phyloP scores from a whole-genome alignment of 2,113 vertebrate species.

The Cavia aperea region DNA sequence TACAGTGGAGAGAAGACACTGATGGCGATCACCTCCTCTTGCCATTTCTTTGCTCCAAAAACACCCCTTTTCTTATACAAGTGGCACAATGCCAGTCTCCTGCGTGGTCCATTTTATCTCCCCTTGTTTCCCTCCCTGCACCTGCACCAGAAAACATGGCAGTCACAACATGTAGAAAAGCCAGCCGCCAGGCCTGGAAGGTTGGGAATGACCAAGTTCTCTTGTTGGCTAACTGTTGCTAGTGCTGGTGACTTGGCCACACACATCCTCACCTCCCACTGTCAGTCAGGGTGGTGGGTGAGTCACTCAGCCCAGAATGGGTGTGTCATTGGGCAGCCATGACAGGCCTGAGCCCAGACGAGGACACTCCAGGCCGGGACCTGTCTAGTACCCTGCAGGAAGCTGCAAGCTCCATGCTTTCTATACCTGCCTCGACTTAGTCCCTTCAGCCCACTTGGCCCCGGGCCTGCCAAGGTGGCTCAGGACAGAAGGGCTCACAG shows the following conservation, averaged over 20 bases:
- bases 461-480: background rate
- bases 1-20: background rate
- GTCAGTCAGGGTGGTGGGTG: background rate
- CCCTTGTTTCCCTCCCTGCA: background rate
- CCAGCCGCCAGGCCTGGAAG: accelerated
- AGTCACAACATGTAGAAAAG: background rate
- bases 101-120: background rate
- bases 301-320: background rate
- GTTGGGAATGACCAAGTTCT: background rate
- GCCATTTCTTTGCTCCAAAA: background rate
- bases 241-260: accelerated
- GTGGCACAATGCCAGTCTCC: accelerated
- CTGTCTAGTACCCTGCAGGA: accelerated
- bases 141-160: background rate
- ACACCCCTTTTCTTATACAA: background rate
- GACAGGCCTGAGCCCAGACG: background rate
- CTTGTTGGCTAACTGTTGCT: no score
- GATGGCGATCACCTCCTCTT: background rate
- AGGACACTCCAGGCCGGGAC: background rate
- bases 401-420: background rate
- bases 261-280: background rate
- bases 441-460: accelerated
- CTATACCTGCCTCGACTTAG: background rate
- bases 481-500: background rate
- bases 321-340: background rate